phyloP scores from a whole-genome alignment of 2,113 vertebrate genomes.

The Chrysochloris asiatica region DNA sequence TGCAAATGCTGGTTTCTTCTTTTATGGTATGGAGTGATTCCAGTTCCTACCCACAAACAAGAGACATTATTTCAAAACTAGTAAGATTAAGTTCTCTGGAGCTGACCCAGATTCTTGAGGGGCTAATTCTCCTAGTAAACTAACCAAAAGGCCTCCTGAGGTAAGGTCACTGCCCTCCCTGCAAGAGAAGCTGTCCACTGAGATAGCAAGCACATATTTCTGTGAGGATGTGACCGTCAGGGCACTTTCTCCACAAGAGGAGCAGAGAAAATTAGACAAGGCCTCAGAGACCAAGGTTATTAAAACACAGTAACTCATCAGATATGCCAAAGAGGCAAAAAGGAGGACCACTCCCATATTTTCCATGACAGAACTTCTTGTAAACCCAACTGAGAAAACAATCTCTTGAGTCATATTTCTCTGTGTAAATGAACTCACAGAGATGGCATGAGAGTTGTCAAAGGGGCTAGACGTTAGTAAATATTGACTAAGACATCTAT shows the following conservation, averaged over 20 bases:
- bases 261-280: neutral
- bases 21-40: fast-evolving
- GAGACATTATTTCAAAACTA: neutral
- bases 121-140: neutral
- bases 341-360: neutral
- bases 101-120: neutral
- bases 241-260: neutral
- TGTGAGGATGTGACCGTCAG: fast-evolving
- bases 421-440: neutral
- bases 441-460: neutral
- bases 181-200: neutral
- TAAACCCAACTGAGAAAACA: neutral
- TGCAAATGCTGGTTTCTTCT: neutral
- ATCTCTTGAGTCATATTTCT: neutral
- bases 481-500: neutral
- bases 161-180: neutral
- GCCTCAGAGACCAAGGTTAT: neutral
- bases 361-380: neutral
- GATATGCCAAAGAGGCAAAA: neutral
- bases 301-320: neutral
- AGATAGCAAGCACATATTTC: fast-evolving
- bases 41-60: neutral
- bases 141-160: neutral
- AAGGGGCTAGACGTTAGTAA: conserved; percentile 25
- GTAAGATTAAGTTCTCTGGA: neutral